phyloP scores from a whole-genome alignment of 2,797 vertebrate species.

The Enteromius fasciolatus region DNA sequence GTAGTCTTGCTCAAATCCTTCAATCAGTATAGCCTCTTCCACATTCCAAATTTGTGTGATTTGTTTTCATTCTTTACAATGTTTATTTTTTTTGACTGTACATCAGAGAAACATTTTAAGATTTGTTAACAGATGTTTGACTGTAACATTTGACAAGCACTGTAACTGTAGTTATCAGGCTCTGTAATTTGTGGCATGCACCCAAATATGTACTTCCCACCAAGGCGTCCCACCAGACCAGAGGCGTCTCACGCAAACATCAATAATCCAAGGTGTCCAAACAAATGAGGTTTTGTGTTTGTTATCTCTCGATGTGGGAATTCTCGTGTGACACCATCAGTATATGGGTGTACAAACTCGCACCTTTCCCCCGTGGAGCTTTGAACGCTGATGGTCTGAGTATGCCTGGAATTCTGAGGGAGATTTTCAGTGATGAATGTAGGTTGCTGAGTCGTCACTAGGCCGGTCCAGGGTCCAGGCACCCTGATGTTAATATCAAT shows the following conservation, averaged over 20 bases:
- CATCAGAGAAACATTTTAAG: not conserved
- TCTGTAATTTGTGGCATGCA: constrained; percentile 29
- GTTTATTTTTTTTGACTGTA: constrained; percentile 12
- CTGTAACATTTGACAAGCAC: constrained; percentile 20
- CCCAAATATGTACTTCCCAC: constrained; percentile 37
- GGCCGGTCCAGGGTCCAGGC: too few relatives aligned
- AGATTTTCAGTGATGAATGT: constrained; percentile 29
- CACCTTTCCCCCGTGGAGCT: constrained; percentile 27
- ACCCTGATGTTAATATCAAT: constrained; percentile 24
- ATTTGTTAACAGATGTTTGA: constrained; percentile 18
- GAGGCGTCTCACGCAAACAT: constrained; percentile 26
- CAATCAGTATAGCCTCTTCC: not conserved
- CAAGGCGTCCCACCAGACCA: constrained; percentile 15
- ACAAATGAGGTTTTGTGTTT: constrained; percentile 49
- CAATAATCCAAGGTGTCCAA: constrained; percentile 48
- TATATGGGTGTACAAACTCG: constrained; percentile 22
- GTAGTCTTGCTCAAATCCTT: not conserved
- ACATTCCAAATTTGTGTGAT: not conserved
- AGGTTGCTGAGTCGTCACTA: constrained; percentile 4
- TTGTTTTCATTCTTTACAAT: not conserved
- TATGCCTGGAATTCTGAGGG: constrained; percentile 44
- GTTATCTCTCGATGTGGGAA: constrained; percentile 43
- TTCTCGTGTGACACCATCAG: constrained; percentile 47
- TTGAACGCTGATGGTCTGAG: constrained; percentile 26
- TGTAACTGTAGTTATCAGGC: constrained; percentile 14